These are phyloP conservation scores for Austrofundulus limnaeus DNA, from an alignment of 2,113 vertebrate genomes.

Conservation along the genomic window DNA sequence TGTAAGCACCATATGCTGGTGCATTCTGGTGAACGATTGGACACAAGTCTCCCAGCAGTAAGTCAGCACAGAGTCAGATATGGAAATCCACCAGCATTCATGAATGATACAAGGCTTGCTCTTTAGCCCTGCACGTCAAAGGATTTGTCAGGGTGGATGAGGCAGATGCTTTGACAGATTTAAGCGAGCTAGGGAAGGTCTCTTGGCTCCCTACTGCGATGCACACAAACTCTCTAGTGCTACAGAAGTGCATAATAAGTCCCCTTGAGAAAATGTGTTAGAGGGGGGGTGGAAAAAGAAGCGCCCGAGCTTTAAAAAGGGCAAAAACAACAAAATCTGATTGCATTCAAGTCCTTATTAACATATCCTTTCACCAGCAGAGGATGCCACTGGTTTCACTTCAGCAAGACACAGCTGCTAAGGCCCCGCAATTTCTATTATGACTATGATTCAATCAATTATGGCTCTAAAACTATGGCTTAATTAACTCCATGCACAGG, in stretches of 20 bases:
- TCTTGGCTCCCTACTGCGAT: slow-evolving; percentile 67
- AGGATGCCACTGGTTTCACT: slow-evolving; percentile 75
- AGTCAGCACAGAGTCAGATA: slow-evolving; percentile 71
- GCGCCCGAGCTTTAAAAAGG: slow-evolving; percentile 63
- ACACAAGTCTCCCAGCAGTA: slow-evolving; percentile 66
- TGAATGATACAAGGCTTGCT: slow-evolving; percentile 76
- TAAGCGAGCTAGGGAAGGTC: slow-evolving; percentile 71
- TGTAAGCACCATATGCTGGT: slow-evolving; percentile 62
- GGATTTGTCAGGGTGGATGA: slow-evolving; percentile 74
- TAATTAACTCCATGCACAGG: slow-evolving; percentile 76
- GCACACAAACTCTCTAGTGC: slow-evolving; percentile 74
- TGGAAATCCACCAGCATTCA: slow-evolving; percentile 79
- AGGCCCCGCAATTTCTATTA: slow-evolving; percentile 72
- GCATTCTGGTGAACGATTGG: slow-evolving; percentile 58
- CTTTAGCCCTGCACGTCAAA: slow-evolving; percentile 76
- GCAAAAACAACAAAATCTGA: slow-evolving; percentile 76
- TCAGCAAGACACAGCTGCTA: slow-evolving; percentile 71
- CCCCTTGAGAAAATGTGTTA: slow-evolving; percentile 78
- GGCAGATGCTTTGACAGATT: slow-evolving; percentile 82
- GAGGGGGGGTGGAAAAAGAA: slow-evolving; percentile 51
- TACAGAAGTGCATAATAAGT: slow-evolving; percentile 82
- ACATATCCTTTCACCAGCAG: slow-evolving; percentile 71
- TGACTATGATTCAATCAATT: slow-evolving; percentile 79
- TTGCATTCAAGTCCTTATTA: slow-evolving; percentile 75
- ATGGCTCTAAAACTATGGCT: slow-evolving; percentile 74